Base-by-base conservation (phyloP, 2,888 invertebrate species). In the Caradrina kadenii region DNA sequence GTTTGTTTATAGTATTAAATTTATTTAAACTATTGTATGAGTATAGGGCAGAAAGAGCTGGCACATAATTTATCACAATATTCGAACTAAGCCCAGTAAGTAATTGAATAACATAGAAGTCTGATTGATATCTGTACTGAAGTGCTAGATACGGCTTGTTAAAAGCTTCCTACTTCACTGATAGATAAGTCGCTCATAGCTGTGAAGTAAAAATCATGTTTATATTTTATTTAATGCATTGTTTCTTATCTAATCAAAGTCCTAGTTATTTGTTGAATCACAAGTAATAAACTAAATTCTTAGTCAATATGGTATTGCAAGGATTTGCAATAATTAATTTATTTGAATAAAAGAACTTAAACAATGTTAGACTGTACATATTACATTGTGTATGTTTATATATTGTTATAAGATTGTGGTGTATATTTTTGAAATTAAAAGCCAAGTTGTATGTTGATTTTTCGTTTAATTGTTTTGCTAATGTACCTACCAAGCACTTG, bases 341-440 rank as follows among this genome's bases (percentile, higher is more conserved):
- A 82, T 81, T 81, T 76, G 58, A 70, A 62, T 64, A 62, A 71
- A 76, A 73, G n/a, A 68, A 69, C 54, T 59, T 71, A 69, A 73
- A 63, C 70, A 74, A 81, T 71, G 84, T 74, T 84, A 79, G 70
- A 80, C 73, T 80, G 83, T 84, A 85, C 79, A 87, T 85, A 82
- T 79, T 80, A 83, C 82, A 79, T 73, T 63, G 79, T 81, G 80
- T 82, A 84, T 79, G 79, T 83, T 82, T 81, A 81, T 79, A 82
- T 78, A 83, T 79, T 83, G 83, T 93, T 92, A 90, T 87, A 91
- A 90, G 87, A 92, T 86, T 89, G 87, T 88, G 89, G 89, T 92
- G 92, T 93, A 93, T 93, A 94, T 93, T 94, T 93, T 93, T 93
- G 86, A 93, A 92, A 93, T 89, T 90, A 93, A 93, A 93, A 81